phyloP scores from a whole-genome alignment of 1,140 invertebrate species.

The Zaprionus inermis region DNA sequence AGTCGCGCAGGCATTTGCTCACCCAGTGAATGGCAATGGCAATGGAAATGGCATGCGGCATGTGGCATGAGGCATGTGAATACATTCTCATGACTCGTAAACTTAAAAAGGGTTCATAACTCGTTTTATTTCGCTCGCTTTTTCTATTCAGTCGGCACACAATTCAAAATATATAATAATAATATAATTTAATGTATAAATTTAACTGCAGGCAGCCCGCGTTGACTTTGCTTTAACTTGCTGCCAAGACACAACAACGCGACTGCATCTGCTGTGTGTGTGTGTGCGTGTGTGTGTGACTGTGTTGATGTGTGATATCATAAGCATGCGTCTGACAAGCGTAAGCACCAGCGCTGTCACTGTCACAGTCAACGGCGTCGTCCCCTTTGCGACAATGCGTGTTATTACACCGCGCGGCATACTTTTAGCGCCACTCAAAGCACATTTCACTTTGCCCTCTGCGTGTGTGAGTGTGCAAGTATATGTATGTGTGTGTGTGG shows the following conservation, averaged over 20 bases:
- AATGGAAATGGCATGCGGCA: neutral
- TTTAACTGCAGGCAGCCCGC: slow-evolving; percentile 57
- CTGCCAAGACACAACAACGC: neutral
- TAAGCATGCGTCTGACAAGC: slow-evolving; percentile 79
- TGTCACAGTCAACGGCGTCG: slow-evolving; percentile 56
- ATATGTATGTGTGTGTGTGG: slow-evolving; percentile 17
- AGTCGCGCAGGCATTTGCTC: slow-evolving; percentile 29
- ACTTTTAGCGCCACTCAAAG: slow-evolving; percentile 79
- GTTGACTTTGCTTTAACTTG: slow-evolving; percentile 26
- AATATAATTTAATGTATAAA: slow-evolving; percentile 50
- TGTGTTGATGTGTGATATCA: slow-evolving; percentile 67
- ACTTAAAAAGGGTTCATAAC: slow-evolving; percentile 70
- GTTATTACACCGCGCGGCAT: slow-evolving; percentile 79
- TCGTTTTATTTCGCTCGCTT: slow-evolving; percentile 24
- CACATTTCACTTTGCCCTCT: slow-evolving; percentile 57
- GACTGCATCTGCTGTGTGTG: slow-evolving; percentile 23
- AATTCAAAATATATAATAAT: slow-evolving; percentile 72
- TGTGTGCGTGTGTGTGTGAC: slow-evolving; percentile 33
- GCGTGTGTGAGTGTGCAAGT: too few relatives aligned
- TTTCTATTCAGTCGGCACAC: slow-evolving; percentile 47
- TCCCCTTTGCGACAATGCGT: slow-evolving; percentile 52
- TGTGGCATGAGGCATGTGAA: slow-evolving; percentile 14
- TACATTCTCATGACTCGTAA: slow-evolving; percentile 71
- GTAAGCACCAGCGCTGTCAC: slow-evolving; percentile 77
- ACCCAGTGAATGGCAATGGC: slow-evolving; percentile 16